Evolutionary conservation across 2,888 invertebrate genomes (phyloP), one percentile per base, ranked within the genome.

Genomic region (Mantis religiosa): DNA sequence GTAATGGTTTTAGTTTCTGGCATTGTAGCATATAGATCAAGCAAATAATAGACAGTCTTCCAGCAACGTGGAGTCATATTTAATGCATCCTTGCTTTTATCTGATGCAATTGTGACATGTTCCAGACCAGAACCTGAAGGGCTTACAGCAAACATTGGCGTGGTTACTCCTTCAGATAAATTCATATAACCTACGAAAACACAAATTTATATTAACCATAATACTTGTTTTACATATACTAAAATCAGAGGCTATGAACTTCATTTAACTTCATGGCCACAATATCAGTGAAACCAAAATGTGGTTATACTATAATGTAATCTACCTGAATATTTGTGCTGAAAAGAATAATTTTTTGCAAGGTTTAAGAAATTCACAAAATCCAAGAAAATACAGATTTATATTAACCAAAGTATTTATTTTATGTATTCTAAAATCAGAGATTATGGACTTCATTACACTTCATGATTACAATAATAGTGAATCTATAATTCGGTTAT

Each of bases 1-100:
- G 96, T 96, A 84, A 98, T 97, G 0, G 98, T 98, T 93, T 98
- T 98, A 0, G 98, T 97, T 92, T 98, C 98, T 0, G 99, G 98
- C 96, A 98, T 97, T 87, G 97, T 98, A 9, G 98, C 98, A 92
- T 99, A 99, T 88, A 99, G 93, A 92, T 99, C 98, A 89, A 99
- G 94, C 90, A 99, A 94, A 93, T 98, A 97, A 93, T 98, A 98
- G 91, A 99, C 96, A 0, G 98, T 99, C 92, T 97, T 97, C 99
- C 99, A 99, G 92, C 99, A 99, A 91, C 97, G 96, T 20, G 98
- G 98, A 90, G 94, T 90, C 87, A 92, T 92, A 6, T 91, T 92
- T 0, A 92, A 91, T 7, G 91, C 91, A 83, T 93, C 93, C 91
- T 93, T 93, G 90, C 94, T 93, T 90, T 94, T 94, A 89, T 95